Evolutionary conservation across 2,797 vertebrate species (phyloP).

Genomic region (Babyrousa celebensis): DNA sequence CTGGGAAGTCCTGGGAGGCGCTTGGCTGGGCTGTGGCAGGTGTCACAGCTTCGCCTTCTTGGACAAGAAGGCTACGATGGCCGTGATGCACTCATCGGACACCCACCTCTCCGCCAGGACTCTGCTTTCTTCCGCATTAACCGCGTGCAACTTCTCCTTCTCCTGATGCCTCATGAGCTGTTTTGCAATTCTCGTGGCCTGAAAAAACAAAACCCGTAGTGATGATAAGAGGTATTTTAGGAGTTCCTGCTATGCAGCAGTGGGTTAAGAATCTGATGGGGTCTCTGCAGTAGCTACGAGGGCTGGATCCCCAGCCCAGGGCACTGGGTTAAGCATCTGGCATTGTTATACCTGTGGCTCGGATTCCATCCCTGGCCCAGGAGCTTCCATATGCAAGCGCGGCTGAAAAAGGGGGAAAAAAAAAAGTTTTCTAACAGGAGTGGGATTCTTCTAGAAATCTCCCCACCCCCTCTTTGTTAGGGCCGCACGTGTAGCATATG

Average conservation of each 20-base stretch:
- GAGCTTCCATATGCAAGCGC: too few species aligned
- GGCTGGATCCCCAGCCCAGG: too few species aligned
- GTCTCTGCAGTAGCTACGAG: too few species aligned
- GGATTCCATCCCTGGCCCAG: too few species aligned
- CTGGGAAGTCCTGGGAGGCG: not conserved
- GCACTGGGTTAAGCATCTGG: too few species aligned
- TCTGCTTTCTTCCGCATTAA: constrained; percentile 94
- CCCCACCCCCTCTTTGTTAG: too few species aligned
- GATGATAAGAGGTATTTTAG: not conserved
- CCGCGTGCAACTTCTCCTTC: constrained; percentile 92
- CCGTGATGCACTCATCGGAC: constrained; percentile 94
- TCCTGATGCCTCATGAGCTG: constrained; percentile 93
- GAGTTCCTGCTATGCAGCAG: not conserved
- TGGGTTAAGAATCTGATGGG: too few species aligned
- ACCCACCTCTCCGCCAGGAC: constrained; percentile 92
- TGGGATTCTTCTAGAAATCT: too few species aligned
- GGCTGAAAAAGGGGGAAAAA: too few species aligned
- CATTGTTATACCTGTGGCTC: too few species aligned
- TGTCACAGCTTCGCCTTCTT: constrained; percentile 94
- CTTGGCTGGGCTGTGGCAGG: not conserved
- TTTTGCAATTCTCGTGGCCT: constrained; percentile 95
- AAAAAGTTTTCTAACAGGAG: too few species aligned
- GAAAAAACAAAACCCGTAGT: constrained; percentile 59
- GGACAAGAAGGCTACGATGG: constrained; percentile 94
- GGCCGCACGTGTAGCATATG: too few species aligned